phyloP scores from a whole-genome alignment of 2,888 invertebrate genomes.

The Calameuta idolon region DNA sequence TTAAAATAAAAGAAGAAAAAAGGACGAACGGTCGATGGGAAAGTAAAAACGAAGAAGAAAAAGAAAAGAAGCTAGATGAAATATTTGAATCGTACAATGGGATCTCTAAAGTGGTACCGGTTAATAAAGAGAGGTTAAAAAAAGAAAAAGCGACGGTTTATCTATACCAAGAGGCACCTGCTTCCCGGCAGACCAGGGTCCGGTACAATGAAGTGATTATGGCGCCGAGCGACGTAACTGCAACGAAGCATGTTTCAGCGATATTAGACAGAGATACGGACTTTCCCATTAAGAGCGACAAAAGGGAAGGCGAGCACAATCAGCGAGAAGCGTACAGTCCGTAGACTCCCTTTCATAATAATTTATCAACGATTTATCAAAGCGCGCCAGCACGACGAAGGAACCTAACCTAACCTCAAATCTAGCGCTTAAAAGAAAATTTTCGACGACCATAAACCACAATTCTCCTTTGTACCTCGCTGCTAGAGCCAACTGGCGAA shows the following conservation, averaged over 20 bases:
- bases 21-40: not conserved
- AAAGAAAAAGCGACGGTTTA: conserved; percentile 1
- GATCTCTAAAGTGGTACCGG: not conserved
- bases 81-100: not conserved
- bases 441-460: not conserved
- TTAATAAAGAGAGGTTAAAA: conserved; percentile 1
- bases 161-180: conserved; percentile 6
- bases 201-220: conserved; percentile 9
- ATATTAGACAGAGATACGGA: conserved; percentile 19
- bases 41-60: not conserved
- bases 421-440: too few species aligned
- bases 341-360: not conserved
- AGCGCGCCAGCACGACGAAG: not conserved
- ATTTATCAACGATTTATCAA: not conserved
- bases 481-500: not conserved
- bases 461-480: not conserved
- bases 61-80: not conserved
- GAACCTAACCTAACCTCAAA: not conserved
- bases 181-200: not conserved
- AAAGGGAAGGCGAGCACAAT: conserved; percentile 10
- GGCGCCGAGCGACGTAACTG: conserved; percentile 4
- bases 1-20: not conserved
- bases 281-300: conserved; percentile 19
- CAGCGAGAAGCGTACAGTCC: not conserved
- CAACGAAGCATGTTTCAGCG: conserved; percentile 20